Conservation (phyloP, 2,888 invertebrate species). For the Periphyllus acericola region DNA sequence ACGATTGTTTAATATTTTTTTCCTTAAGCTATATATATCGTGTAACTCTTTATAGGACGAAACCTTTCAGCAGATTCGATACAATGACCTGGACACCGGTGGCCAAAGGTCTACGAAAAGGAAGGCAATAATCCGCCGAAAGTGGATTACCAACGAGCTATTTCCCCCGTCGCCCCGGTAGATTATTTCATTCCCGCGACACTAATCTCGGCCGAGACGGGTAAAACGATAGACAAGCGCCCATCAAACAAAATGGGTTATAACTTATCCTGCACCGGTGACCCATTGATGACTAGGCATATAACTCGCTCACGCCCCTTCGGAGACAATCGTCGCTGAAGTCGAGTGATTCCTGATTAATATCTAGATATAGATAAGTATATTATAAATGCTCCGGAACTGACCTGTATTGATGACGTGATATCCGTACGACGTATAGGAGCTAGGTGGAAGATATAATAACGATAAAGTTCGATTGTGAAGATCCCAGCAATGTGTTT, state of each 20-base stretch:
- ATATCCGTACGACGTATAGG: no score
- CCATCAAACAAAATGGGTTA: constrained; percentile 3
- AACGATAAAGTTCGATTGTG: no score
- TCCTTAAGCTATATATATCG: neutral
- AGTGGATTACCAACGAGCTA: neutral
- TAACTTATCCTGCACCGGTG: neutral
- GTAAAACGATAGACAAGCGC: neutral
- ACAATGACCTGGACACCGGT: no score
- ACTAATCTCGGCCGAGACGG: neutral
- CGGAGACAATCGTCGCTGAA: neutral
- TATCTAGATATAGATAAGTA: neutral
- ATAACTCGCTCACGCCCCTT: neutral
- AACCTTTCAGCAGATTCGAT: no score
- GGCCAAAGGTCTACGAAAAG: neutral
- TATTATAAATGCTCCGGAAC: no score
- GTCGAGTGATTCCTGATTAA: neutral
- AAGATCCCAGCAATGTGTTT: no score
- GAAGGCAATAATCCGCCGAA: neutral
- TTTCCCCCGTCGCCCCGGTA: neutral
- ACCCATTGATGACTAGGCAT: neutral
- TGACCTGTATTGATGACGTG: no score
- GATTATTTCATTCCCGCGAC: neutral
- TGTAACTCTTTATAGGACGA: neutral
- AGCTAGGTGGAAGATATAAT: no score
- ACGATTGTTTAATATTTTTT: neutral